Base-by-base conservation (phyloP, 2,113 vertebrate genomes). In the Tichodroma muraria region DNA sequence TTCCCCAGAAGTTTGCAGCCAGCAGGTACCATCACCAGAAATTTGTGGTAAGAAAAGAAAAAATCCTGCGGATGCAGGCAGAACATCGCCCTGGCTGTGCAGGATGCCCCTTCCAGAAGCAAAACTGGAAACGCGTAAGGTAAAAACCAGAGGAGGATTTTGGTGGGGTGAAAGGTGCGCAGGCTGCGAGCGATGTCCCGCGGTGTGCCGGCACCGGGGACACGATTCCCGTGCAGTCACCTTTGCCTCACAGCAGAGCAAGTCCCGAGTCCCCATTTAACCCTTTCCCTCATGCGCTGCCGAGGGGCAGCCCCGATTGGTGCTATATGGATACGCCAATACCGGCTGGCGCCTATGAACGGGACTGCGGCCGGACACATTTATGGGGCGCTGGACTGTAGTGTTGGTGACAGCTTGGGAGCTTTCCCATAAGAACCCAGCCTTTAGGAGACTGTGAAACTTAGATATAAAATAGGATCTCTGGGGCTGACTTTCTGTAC, bases 391-490 rank as follows among this genome's bases (percentile, higher is more conserved):
- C 70, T 50, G 54, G 42, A 21, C 24, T 78, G 57, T 17, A 33
- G 87, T 35, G 76, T 77, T 90, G 44, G 71, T 68, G 76, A 87
- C 78, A 90, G 93, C 60, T 91, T 87, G 89, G 85, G 88, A 96
- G 28, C 63, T 89, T 97, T 90, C 64, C 96, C 28, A 6, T 80
- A 95, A 95, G 92, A 97, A 71, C 33, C 25, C n/a, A 88, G 59
- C 68, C 94, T 94, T 95, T 86, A 89, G 94, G 68, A 76, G 69
- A 90, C 8, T 77, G 64, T 69, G 89, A 94, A 95, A 88, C 24
- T 66, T 76, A 75, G 65, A 78, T 57, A 78, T 89, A 80, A 89
- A 97, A 91, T 40, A 71, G 18, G 16, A 31, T 77, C 11, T 50
- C 72, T 60, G 9, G 8, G 25, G 18, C 13, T 38, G 49, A 47